Evolutionary conservation across 2,888 invertebrate genomes (phyloP), one percentile per base, ranked within the genome.

Genomic region (Oegoconia quadripuncta): DNA sequence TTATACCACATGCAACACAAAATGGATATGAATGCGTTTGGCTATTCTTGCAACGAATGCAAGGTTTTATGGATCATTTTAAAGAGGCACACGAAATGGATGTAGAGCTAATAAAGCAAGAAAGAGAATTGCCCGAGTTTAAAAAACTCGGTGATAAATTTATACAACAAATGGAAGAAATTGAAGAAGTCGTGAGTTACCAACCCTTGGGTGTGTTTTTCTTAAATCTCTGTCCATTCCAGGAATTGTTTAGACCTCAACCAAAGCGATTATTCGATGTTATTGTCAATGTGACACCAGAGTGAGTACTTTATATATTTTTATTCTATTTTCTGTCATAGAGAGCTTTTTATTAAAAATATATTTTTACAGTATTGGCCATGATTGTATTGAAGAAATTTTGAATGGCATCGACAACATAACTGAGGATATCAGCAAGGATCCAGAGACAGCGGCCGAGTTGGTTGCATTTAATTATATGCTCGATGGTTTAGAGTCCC

Each of bases 131-230:
- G 1, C 87, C 88, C 15, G 86, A 83, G 35, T 92, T 97, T 54
- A 89, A 93, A 8, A 77, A 81, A 39, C 88, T 92, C 58, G 92
- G 95, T 55, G 89, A 90, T 30, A 89, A 91, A 34, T 94, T 94
- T 50, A 90, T 91, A 36, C 80, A 86, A 3, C 94, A 97, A 81
- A 89, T 93, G 58, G 89, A 90, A 2, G 84, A 88, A 32, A 90
- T 96, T 12, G 90, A 92, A 42, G 89, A 89, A 1, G 90, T 96
- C 16, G 87, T 90, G 5, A 89, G 90, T 42, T 87, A 87, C 37
- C 92, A 94, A 54, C 90, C 92, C 0, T 67, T 97, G 40, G 97
- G 97, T 0, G 66, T 97, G 32, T 69, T 96, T 20, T 89, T 92
- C 49, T 66, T 97, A 17, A 91, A 92, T 39, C 86, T 95, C 35